Percentiles rank a stretch among this genome's conserved stretches.
These are phyloP conservation scores for Pholis gunnellus DNA, from an alignment of 2,113 vertebrate species.

Conservation along the genomic window DNA sequence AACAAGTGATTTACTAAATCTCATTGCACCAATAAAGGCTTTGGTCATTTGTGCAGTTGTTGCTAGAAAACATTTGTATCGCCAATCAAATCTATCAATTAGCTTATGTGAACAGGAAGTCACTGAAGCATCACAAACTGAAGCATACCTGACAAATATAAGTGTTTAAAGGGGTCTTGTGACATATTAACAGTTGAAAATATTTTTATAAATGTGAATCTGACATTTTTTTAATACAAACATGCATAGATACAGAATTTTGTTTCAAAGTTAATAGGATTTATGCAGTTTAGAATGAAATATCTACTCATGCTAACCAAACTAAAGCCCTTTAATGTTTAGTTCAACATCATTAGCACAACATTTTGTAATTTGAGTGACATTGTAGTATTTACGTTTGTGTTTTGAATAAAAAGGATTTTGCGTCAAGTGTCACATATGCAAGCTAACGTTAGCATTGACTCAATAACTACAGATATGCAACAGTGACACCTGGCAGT, in stretches of 20 bases:
- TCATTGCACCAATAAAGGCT: neutral
- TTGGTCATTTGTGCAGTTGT: neutral
- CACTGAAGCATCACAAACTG: neutral
- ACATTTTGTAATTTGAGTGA: neutral
- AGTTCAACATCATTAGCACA: neutral
- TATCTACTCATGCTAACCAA: neutral
- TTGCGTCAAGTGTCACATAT: conserved; percentile 6
- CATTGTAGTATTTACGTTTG: no score
- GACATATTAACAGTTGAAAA: neutral
- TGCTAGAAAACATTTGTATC: neutral
- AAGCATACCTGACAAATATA: neutral
- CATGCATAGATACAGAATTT: neutral
- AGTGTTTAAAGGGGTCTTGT: neutral
- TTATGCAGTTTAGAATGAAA: neutral
- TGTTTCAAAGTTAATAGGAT: neutral
- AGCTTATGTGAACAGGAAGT: neutral
- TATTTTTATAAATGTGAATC: neutral
- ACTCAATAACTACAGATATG: neutral
- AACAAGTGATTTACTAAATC: neutral
- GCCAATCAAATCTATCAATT: neutral
- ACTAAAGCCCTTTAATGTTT: neutral
- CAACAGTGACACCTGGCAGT: neutral
- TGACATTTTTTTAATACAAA: neutral
- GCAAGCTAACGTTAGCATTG: neutral
- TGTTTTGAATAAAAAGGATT: conserved; percentile 2